These are phyloP conservation scores for Athene cunicularia DNA, from an alignment of 2,113 vertebrate genomes.

Conservation along the genomic window DNA sequence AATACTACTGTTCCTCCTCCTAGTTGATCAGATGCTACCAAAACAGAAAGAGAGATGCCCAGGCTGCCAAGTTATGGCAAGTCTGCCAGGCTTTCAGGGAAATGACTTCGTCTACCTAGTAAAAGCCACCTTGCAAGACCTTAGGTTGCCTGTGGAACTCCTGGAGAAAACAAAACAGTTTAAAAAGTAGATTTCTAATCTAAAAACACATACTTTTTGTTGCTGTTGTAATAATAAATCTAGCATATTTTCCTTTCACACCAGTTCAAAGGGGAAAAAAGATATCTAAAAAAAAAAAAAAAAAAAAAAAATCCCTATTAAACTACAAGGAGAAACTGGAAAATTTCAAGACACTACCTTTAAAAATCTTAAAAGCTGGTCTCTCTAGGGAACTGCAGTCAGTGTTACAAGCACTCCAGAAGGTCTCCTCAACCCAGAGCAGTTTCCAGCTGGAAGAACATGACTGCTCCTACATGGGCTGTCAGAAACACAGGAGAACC, in stretches of 20 bases:
- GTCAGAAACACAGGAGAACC: background rate
- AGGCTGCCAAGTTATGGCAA: background rate
- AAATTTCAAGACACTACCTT: background rate
- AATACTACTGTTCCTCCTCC: background rate
- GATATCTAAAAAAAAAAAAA: too few relatives aligned
- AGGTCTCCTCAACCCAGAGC: background rate
- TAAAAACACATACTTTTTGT: background rate
- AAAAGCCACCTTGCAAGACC: background rate
- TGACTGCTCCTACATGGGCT: accelerated
- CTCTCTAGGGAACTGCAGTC: background rate
- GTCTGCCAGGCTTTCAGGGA: background rate
- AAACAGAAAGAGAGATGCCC: background rate
- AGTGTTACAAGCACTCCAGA: background rate
- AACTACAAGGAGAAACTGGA: background rate
- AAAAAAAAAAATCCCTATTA: background rate
- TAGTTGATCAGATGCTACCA: background rate
- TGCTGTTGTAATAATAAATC: background rate
- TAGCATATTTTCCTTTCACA: background rate
- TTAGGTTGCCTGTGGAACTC: background rate
- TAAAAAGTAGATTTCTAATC: background rate
- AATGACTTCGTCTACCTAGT: background rate
- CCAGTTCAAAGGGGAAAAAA: background rate
- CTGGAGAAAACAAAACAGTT: background rate
- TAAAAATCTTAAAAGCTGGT: background rate
- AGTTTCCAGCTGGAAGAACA: background rate